Evolutionary conservation across 2,113 vertebrate genomes (phyloP).

Genomic region (Gracilinanus agilis): DNA sequence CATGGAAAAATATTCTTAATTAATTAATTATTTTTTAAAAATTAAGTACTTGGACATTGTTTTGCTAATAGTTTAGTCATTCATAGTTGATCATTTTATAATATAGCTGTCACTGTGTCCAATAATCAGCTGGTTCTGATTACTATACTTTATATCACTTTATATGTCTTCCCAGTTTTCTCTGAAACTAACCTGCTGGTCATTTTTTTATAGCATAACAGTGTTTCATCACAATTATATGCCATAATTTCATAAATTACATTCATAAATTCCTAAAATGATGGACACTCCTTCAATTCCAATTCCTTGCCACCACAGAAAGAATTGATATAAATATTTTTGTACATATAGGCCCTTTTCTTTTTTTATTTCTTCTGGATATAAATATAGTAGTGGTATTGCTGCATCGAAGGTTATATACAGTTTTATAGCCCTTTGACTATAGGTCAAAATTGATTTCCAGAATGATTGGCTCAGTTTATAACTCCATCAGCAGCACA

Average conservation of each 20-base stretch:
- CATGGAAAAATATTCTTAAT: no score
- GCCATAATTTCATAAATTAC: not conserved
- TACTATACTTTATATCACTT: not conserved
- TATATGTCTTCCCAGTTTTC: not conserved
- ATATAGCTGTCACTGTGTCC: not conserved
- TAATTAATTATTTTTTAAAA: no score
- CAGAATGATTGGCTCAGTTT: not conserved
- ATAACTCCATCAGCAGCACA: not conserved
- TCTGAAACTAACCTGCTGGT: not conserved
- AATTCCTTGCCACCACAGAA: not conserved
- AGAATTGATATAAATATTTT: not conserved
- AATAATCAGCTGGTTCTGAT: not conserved
- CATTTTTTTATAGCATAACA: not conserved
- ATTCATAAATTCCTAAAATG: not conserved
- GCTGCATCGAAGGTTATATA: not conserved
- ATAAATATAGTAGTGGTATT: not conserved
- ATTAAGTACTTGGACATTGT: not conserved
- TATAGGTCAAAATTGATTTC: not conserved
- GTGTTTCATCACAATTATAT: not conserved
- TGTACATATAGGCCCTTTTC: not conserved
- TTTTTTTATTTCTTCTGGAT: not conserved
- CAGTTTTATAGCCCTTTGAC: not conserved
- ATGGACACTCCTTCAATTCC: not conserved
- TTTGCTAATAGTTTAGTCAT: not conserved
- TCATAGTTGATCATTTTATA: not conserved